Evolutionary conservation across 53 echinoderm and acorn worm species (phyloP).

Genomic region (Holothuria scabra): DNA sequence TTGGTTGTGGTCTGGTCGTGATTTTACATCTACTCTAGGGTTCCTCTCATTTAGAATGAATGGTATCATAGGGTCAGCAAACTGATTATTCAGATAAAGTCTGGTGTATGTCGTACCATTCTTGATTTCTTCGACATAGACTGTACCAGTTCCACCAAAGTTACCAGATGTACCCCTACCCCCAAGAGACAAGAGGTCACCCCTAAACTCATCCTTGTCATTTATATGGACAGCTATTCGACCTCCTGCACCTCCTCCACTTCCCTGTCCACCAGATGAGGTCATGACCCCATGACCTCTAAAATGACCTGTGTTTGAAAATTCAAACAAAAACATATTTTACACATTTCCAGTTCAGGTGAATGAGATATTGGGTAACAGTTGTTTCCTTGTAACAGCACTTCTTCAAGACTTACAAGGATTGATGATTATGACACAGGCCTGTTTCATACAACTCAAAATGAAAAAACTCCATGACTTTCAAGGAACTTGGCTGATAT

Average conservation of each 20-base stretch:
- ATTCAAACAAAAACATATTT: too few relatives aligned
- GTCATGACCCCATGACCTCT: slow-evolving; percentile 79
- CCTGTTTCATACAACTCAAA: too few relatives aligned
- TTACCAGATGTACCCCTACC: slow-evolving; percentile 67
- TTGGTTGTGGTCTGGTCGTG: slow-evolving; percentile 67
- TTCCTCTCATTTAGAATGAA: slow-evolving; percentile 76
- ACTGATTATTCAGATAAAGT: slow-evolving; percentile 85
- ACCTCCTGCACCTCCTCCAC: slow-evolving; percentile 85
- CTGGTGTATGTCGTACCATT: slow-evolving; percentile 78
- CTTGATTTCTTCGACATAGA: slow-evolving; percentile 75
- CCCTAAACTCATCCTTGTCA: slow-evolving; percentile 76
- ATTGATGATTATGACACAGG: too few relatives aligned
- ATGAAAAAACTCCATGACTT: too few relatives aligned
- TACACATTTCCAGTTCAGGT: too few relatives aligned
- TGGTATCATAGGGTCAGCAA: slow-evolving; percentile 60
- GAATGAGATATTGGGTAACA: too few relatives aligned
- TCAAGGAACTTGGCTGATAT: too few relatives aligned
- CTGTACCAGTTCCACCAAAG: slow-evolving; percentile 85
- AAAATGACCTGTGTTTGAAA: slow-evolving; percentile 64
- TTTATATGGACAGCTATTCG: slow-evolving; percentile 83
- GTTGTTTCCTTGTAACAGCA: too few relatives aligned
- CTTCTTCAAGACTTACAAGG: too few relatives aligned
- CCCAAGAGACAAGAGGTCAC: slow-evolving; percentile 76
- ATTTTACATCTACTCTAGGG: slow-evolving; percentile 67
- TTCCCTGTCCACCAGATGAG: slow-evolving; percentile 76